These are phyloP conservation scores for Myripristis jacobus DNA, from an alignment of 2,797 vertebrate genomes.

Conservation along the genomic window DNA sequence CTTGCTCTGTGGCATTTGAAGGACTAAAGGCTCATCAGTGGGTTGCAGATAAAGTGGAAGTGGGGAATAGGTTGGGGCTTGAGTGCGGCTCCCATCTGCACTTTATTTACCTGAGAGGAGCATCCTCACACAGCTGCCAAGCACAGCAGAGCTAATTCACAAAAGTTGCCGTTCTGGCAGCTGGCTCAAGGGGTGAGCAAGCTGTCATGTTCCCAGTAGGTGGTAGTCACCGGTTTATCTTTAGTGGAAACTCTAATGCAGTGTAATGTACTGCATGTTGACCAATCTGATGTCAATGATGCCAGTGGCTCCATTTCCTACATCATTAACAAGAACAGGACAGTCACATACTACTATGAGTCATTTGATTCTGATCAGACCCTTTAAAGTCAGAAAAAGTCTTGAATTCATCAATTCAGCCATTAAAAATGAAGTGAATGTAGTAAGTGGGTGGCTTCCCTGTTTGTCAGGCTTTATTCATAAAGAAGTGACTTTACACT, in stretches of 20 bases:
- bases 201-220: background rate
- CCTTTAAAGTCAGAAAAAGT: no score
- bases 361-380: background rate
- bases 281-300: background rate
- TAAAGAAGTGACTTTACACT: no score
- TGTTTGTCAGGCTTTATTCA: no score
- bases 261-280: background rate
- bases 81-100: slow-evolving; percentile 18
- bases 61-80: slow-evolving; percentile 29
- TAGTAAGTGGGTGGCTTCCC: no score
- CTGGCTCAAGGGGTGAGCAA: slow-evolving; percentile 39
- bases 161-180: background rate
- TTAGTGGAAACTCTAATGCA: slow-evolving; percentile 2
- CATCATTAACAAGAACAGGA: background rate
- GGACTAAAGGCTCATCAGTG: slow-evolving; percentile 55
- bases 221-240: slow-evolving; percentile 1
- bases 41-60: slow-evolving; percentile 40
- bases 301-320: background rate
- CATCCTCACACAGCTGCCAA: background rate
- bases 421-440: no score
- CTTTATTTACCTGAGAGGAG: slow-evolving; percentile 1
- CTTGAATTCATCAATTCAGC: no score
- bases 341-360: background rate
- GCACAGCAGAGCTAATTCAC: background rate
- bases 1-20: slow-evolving; percentile 66